Evolutionary conservation across 2,888 invertebrate species (phyloP), one percentile per base, ranked within the genome.

Genomic region (Automeris io): DNA sequence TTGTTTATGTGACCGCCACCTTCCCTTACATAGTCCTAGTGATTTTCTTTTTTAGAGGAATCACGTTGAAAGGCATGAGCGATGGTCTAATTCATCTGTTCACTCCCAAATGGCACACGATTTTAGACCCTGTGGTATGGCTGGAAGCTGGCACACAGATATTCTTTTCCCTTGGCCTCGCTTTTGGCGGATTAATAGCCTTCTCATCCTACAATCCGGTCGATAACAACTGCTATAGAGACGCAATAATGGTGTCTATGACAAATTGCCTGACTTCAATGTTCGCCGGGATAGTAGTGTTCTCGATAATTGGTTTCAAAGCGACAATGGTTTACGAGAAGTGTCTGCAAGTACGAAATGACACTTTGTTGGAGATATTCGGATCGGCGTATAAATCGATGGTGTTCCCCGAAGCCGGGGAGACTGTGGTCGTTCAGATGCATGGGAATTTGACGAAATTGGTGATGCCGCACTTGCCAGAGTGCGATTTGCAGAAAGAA

Each of bases 121-220:
- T 98, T 41, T 80, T 93, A 22, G 97, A 97, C 82, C 98, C 98
- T 5, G 95, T 96, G 0, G 98, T 98, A 0, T 98, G 98, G 98
- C 80, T 98, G 37, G 98, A 98, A 81, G 98, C 98, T 0, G 98
- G 98, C 2, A 98, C 98, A 0, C 98, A 98, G 75, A 98, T 98
- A 59, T 98, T 98, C 86, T 98, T 98, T 79, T 98, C 97, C 0
- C 89, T 98, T 43, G 98, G 98, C 5, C 82, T 98, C 34, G 98
- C 97, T 1, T 98, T 98, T 58, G 98, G 98, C 7, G 98, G 98
- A 5, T 87, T 98, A 23, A 98, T 98, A 45, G 98, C 98, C 0
- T 98, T 98, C 70, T 95, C 96, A 0, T 98, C 98, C 0, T 98
- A 98, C 81, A 98, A 98, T 78, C 97, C 97, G 0, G 95, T 96